Percentiles rank a stretch among this genome's conserved stretches.
These are phyloP conservation scores for Plusia festucae DNA, from an alignment of 2,888 invertebrate species.

Conservation along the genomic window DNA sequence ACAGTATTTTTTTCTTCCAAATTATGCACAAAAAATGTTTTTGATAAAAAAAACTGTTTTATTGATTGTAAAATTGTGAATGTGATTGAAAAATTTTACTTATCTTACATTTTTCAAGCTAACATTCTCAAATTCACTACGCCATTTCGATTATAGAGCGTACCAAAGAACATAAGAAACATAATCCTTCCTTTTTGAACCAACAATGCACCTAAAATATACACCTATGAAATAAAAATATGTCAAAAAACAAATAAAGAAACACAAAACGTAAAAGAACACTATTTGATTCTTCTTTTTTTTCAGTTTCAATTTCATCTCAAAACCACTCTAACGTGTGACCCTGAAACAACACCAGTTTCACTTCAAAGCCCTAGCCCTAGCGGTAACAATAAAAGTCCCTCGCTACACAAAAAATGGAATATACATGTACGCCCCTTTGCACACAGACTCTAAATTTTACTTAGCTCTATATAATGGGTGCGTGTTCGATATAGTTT, in stretches of 20 bases:
- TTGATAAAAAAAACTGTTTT: no score
- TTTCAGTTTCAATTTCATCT: neutral
- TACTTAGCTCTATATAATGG: conserved; percentile 75
- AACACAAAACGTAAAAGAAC: neutral
- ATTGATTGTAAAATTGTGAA: no score
- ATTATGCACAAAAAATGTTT: no score
- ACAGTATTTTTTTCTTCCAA: no score
- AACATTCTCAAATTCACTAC: no score
- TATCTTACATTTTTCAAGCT: no score
- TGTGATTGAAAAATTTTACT: no score
- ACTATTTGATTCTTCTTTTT: neutral
- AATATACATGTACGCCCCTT: conserved; percentile 72
- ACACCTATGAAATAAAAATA: neutral
- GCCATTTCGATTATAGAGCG: no score
- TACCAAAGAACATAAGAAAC: no score
- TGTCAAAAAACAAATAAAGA: neutral
- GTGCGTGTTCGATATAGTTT: conserved; percentile 26
- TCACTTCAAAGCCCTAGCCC: conserved; percentile 22
- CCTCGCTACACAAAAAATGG: conserved; percentile 69
- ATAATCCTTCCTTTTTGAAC: no score
- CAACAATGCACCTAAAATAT: no score
- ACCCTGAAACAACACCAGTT: conserved; percentile 3
- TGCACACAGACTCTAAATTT: conserved; percentile 73
- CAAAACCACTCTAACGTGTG: neutral
- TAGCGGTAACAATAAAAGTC: conserved; percentile 55